Base-by-base conservation (phyloP, 23 tunicate genomes). In the Trididemnum nubilum region DNA sequence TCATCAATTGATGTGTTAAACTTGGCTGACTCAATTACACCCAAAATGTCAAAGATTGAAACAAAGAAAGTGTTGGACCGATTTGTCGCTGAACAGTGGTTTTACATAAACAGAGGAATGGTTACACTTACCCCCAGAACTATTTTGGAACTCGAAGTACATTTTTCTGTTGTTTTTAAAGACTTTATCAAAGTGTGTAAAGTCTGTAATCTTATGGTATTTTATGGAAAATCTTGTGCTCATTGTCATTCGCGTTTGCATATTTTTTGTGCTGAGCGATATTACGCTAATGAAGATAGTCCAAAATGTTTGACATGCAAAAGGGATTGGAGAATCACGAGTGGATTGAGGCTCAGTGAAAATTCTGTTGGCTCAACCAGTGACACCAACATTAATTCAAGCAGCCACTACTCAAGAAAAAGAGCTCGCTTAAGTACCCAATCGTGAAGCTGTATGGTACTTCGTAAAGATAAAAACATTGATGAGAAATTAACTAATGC, bases 1-100 rank as follows among this genome's bases (percentile, higher is more conserved):
- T 91, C 97, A 23, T 86, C 97, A 31, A 77, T 76, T 69, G 97
- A 91, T 58, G 52, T 82, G 32, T 58, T 91, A 26, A 91, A 91
- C 65, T 35, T 91, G 51, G 89, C 90, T 28, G 90, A 86, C 33
- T 60, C 80, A 0, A 33, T 82, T 24, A 15, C 83, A 34, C 97
- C 89, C 26, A 91, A 82, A 77, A 81, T 91, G 7, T 73, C 83
- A 32, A 91, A 85, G 64, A 63, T 77, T 26, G 90, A 91, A 18
- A 83, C 80, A 28, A 78, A 91, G 69, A 66, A 57, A 51, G 26
- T 87, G 40, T 61, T 87, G 0, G 36, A 36, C 18, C 78, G 84
- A 33, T 89, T 81, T 57, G 74, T 81, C 25, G 75, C 77, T 19
- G 91, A 91, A 3, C 83, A 77, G 27, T 91, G 90, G 90, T 51